Conservation (phyloP, 30 jellyfish, hydroid and myxozoan genomes). For the Sanderia malayensis region DNA sequence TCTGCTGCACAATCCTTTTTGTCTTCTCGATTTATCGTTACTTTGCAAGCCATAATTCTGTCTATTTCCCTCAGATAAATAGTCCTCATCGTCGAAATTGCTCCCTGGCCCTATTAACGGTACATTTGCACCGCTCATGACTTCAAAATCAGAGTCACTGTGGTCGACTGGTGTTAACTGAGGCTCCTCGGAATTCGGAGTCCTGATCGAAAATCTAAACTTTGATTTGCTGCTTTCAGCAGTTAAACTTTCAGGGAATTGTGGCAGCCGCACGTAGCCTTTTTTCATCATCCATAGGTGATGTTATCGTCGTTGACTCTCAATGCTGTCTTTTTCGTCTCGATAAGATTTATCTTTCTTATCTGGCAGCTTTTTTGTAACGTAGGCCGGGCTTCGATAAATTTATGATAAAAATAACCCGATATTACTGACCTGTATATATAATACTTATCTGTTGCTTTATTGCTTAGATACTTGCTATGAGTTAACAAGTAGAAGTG, state of each 20-base stretch:
- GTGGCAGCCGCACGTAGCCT: slow-evolving; percentile 52
- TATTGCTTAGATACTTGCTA: too few species aligned
- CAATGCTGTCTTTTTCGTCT: too few species aligned
- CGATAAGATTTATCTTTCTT: too few species aligned
- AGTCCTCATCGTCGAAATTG: slow-evolving; percentile 90
- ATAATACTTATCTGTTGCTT: too few species aligned
- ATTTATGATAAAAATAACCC: too few species aligned
- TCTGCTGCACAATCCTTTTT: slow-evolving; percentile 54
- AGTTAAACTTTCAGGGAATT: slow-evolving; percentile 36
- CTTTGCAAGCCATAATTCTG: slow-evolving; percentile 70
- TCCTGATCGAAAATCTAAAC: slow-evolving; percentile 31
- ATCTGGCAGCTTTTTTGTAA: too few species aligned
- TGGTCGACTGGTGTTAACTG: slow-evolving; percentile 15
- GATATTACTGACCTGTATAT: too few species aligned
- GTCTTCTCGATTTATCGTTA: slow-evolving; percentile 50
- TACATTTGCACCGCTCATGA: slow-evolving; percentile 59
- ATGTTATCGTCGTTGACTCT: not conserved
- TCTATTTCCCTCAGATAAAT: slow-evolving; percentile 85
- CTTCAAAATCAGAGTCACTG: slow-evolving; percentile 17
- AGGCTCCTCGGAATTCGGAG: slow-evolving; percentile 45
- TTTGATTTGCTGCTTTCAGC: slow-evolving; percentile 38
- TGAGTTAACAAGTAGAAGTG: too few species aligned
- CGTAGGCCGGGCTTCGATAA: too few species aligned
- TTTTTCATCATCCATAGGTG: slow-evolving; percentile 39
- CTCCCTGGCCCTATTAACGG: slow-evolving; percentile 52